Percentiles rank a stretch among this genome's conserved stretches.
phyloP scores from a whole-genome alignment of 2,888 invertebrate genomes.

The Rotaria macrura region DNA sequence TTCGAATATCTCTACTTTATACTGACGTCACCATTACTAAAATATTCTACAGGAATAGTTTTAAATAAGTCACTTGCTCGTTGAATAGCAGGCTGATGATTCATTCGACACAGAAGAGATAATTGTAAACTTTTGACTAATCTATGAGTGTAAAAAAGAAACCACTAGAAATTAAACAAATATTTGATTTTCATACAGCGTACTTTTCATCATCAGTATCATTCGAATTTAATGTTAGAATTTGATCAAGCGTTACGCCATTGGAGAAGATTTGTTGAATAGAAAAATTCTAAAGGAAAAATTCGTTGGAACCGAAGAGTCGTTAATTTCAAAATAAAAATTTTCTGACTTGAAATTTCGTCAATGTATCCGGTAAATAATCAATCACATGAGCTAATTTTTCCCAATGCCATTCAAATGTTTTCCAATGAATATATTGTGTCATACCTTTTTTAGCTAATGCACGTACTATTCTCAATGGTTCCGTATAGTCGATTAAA shows the following conservation, averaged over 20 bases:
- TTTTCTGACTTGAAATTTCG: conserved; percentile 22
- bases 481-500: background rate
- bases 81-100: conserved; percentile 11
- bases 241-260: background rate
- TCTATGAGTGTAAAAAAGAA: background rate
- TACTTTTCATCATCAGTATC: background rate
- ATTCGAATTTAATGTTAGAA: background rate
- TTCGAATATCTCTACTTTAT: background rate
- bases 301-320: background rate
- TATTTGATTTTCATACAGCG: too few species aligned
- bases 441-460: background rate
- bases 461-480: background rate
- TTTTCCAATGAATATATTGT: conserved; percentile 29
- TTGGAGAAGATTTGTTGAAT: background rate
- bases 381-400: conserved; percentile 28
- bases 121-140: background rate
- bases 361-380: conserved; percentile 20
- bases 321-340: background rate
- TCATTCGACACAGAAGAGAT: conserved; percentile 26
- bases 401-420: conserved; percentile 30
- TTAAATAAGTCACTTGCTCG: conserved; percentile 18
- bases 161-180: too few species aligned
- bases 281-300: background rate
- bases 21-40: background rate
- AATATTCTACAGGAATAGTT: conserved; percentile 19